Base-by-base conservation (phyloP, 1,140 invertebrate species). In the Musca domestica region DNA sequence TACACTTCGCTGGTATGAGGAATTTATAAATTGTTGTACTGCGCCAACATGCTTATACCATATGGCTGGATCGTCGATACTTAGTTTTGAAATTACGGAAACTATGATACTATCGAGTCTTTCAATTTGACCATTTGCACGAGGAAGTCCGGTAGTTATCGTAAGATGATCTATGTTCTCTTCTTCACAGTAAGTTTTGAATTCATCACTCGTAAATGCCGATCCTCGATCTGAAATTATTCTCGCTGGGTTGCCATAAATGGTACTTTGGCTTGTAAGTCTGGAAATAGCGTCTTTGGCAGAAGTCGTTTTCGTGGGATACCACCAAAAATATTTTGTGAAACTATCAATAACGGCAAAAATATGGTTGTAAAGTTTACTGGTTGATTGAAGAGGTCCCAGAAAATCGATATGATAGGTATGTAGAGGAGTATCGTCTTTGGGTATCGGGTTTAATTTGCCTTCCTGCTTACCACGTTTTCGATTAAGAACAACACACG, bases 401-500 rank as follows among this genome's bases (percentile, higher is more conserved):
- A 67, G 19, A 46, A 34, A 67, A 46, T 67, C 68, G 14, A 71
- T 22, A 47, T 70, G 70, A 0, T 69, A 71, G 6, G 73, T 77
- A 30, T 51, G 34, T 7, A 80, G 67, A 2, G 78, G 75, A 1
- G 68, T 20, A 10, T 74, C 75, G 12, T 67, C 70, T 69, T 76
- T 83, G 1, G 72, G 68, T 12, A 82, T 72, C 0, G 74, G 70
- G 54, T 80, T 58, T 12, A 82, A 56, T n/a, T 70, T 71, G 3
- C 78, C 82, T 72, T 84, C 77, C 64, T 77, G 69, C 67, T 82
- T 84, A 7, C 83, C 82, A 65, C 67, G 54, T 22, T 80, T 81
- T 34, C 67, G 47, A 46, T 68, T 67, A 12, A 54, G 61, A 7
- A 81, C 58, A 46, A 83, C 70, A 51, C 81, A 82, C n/a, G 64